A percentile compares a stretch with the other conserved stretches of the same genome.
phyloP scores from a whole-genome alignment of 2,797 vertebrate species.

The Erithacus rubecula region DNA sequence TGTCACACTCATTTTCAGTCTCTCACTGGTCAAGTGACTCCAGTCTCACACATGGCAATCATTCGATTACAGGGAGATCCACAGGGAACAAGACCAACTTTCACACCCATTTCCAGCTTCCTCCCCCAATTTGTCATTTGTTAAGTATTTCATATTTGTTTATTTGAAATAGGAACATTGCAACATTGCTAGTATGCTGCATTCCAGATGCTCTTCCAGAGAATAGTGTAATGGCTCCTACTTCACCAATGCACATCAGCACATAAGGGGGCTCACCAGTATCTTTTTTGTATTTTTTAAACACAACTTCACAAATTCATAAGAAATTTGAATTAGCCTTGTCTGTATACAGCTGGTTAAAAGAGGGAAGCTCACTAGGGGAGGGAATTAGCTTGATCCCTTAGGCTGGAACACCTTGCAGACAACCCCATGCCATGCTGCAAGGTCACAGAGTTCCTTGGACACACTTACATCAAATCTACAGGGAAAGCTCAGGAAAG shows the following conservation, averaged over 20 bases:
- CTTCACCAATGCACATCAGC: neutral
- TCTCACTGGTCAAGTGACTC: neutral
- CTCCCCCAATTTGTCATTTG: neutral
- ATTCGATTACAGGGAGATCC: neutral
- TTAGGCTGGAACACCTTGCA: neutral
- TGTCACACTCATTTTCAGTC: neutral
- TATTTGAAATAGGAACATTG: neutral
- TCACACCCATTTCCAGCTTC: conserved; percentile 16
- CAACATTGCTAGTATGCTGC: neutral
- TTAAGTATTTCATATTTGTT: conserved; percentile 14
- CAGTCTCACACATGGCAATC: neutral
- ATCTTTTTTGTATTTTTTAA: neutral
- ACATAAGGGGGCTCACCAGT: neutral
- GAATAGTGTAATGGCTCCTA: neutral
- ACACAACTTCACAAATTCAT: neutral
- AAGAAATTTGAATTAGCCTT: neutral
- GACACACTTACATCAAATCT: neutral
- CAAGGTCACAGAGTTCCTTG: neutral
- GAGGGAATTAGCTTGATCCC: neutral
- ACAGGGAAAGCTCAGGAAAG: rapidly evolving
- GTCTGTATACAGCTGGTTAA: neutral
- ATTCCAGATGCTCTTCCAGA: conserved; percentile 24
- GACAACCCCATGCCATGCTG: neutral
- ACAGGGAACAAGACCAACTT: neutral
- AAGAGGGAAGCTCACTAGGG: neutral